Conservation (phyloP, 2,888 invertebrate species). For the Sinelater perroti region DNA sequence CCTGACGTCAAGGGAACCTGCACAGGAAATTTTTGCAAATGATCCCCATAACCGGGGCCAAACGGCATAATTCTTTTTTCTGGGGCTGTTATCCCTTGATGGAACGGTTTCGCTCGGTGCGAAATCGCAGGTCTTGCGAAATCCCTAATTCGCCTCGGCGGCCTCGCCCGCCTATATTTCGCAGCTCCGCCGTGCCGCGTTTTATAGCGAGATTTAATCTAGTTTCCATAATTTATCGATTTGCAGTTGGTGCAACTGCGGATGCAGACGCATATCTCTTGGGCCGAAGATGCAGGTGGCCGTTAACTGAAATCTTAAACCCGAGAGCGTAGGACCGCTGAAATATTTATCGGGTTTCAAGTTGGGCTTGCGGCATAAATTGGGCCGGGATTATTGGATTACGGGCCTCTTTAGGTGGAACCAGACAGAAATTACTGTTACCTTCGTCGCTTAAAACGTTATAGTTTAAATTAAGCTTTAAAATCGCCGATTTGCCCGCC, state of each 20-base stretch:
- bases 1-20: too few species aligned
- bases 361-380: conserved; percentile 39
- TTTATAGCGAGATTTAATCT: conserved; percentile 25
- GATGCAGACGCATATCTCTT: conserved; percentile 40
- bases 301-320: conserved; percentile 42
- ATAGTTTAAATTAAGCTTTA: conserved; percentile 32
- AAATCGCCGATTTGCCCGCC: too few species aligned
- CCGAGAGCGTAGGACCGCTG: conserved; percentile 35
- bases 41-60: too few species aligned
- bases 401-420: conserved; percentile 30
- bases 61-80: too few species aligned
- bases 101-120: too few species aligned
- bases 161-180: too few species aligned
- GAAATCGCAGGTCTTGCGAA: too few species aligned
- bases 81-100: too few species aligned
- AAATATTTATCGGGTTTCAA: conserved; percentile 42
- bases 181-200: neutral
- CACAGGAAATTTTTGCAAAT: too few species aligned
- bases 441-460: conserved; percentile 29
- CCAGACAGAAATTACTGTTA: conserved; percentile 36
- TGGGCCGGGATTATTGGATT: conserved; percentile 41
- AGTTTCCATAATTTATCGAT: conserved; percentile 36
- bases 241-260: conserved; percentile 35
- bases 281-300: conserved; percentile 40
- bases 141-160: too few species aligned